Percentiles rank a stretch among this genome's conserved stretches.
phyloP scores from a whole-genome alignment of 2,797 vertebrate genomes.

The Pseudopleuronectes americanus region DNA sequence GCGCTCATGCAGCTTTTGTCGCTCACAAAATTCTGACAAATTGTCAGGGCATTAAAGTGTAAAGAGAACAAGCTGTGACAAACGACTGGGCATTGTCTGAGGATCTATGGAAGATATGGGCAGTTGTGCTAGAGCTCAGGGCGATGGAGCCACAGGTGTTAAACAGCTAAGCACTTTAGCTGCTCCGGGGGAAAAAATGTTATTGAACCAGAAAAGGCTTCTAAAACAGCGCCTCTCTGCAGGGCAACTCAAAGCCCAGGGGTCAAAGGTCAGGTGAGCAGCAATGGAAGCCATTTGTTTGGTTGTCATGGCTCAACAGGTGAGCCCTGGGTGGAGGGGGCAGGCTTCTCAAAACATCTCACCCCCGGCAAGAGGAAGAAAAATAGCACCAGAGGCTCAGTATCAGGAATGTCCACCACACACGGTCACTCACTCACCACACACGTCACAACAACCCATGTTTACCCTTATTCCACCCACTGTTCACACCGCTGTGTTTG shows the following conservation, averaged over 20 bases:
- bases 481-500: constrained; percentile 63
- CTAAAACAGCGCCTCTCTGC: constrained; percentile 75
- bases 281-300: constrained; percentile 83
- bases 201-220: constrained; percentile 81
- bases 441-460: constrained; percentile 79
- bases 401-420: constrained; percentile 80
- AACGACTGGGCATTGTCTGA: constrained; percentile 52
- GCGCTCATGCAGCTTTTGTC: neutral
- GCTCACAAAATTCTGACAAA: constrained; percentile 5
- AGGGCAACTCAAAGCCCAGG: constrained; percentile 78
- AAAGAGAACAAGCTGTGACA: constrained; percentile 55
- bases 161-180: constrained; percentile 80
- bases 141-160: constrained; percentile 81
- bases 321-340: constrained; percentile 75
- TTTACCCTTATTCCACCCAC: constrained; percentile 64
- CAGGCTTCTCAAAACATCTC: constrained; percentile 81
- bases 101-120: constrained; percentile 59
- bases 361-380: constrained; percentile 56
- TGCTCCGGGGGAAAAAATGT: constrained; percentile 73
- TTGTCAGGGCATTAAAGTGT: constrained; percentile 42
- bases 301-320: constrained; percentile 87
- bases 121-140: constrained; percentile 60
- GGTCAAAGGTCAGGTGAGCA: constrained; percentile 83
- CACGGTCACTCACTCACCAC: constrained; percentile 82
- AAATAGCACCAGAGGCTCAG: constrained; percentile 75